Base-by-base conservation (phyloP, 2,888 invertebrate species). In the Onchidella celtica region DNA sequence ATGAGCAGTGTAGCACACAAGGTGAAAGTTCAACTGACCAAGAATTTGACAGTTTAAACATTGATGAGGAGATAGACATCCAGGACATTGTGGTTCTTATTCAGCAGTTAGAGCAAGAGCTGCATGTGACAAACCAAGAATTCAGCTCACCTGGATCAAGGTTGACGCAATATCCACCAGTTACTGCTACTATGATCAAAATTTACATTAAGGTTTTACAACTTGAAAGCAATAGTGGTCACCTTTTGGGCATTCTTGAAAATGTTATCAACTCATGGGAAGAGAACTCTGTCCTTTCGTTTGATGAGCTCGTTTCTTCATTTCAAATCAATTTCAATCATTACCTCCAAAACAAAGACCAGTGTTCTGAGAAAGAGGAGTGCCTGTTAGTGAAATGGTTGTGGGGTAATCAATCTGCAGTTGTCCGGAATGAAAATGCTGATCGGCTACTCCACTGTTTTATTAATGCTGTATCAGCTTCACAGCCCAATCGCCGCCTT, bases 111-210 rank as follows among this genome's bases (percentile, higher is more conserved):
- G n/a, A n/a, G n/a, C n/a, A n/a, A n/a, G n/a, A n/a, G n/a, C n/a
- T n/a, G n/a, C n/a, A n/a, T n/a, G n/a, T n/a, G n/a, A n/a, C n/a
- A n/a, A n/a, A n/a, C n/a, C n/a, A n/a, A n/a, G n/a, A n/a, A n/a
- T n/a, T n/a, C n/a, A n/a, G n/a, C n/a, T n/a, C n/a, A n/a, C n/a
- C n/a, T n/a, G n/a, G n/a, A n/a, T 82, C 82, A 6, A 83, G 88
- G 70, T 57, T 89, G 27, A 73, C 82, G 36, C 74, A 85, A 3
- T 88, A 89, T 34, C 89, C 89, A 17, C 90, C 90, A 14, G 29
- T 57, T 0, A 69, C 32, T 14, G n/a, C 77, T 27, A 29, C 2
- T 1, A 57, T 32, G 4, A 36, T 65, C 29, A 63, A 36, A 21
- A 1, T 70, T 24, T 81, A 81, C 29, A 68, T 40, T 55, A 38